Base-by-base conservation (phyloP, 2,113 vertebrate species). In the Copsychus sechellarum region DNA sequence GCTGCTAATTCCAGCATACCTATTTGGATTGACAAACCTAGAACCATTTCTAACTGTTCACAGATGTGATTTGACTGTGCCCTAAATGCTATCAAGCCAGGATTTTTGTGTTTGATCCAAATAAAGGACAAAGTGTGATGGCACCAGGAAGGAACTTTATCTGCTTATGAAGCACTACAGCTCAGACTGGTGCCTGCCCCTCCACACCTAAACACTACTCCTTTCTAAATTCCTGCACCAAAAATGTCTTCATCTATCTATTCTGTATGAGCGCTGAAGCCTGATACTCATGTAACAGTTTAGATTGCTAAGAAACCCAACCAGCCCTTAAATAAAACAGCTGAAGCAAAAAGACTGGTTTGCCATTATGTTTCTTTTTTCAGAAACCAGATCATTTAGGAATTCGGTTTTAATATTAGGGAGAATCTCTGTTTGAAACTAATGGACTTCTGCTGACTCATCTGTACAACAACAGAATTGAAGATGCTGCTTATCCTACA, bases 371-470 rank as follows among this genome's bases (percentile, higher is more conserved):
- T 23, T 84, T 69, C 33, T 88, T 90, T 88, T 81, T 61, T 53
- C 86, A 69, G 67, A 78, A 85, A 81, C 31, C 38, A 60, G 53
- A 90, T 92, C 60, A 83, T 84, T 91, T 73, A 93, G 42, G 69
- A 92, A 87, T 79, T 88, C 73, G 25, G 11, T 38, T 92, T 90
- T 86, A 83, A 73, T 74, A 78, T 77, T 73, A 90, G 38, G 47
- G 60, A 95, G 71, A 78, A 94, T 50, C 62, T 86, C 92, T 93
- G 61, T 82, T 80, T 93, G 85, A 94, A 92, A 90, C 36, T 8
- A 36, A 92, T 48, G 24, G 66, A 92, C 86, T 96, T 96, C 56
- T 64, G 86, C 87, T 88, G 95, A 95, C 76, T 96, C 86, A 93
- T 70, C 64, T 56, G 72, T 73, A 65, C 45, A 96, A 65, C 45